Base-by-base conservation (phyloP, 2,113 vertebrate species). In the Pardalotus punctatus region DNA sequence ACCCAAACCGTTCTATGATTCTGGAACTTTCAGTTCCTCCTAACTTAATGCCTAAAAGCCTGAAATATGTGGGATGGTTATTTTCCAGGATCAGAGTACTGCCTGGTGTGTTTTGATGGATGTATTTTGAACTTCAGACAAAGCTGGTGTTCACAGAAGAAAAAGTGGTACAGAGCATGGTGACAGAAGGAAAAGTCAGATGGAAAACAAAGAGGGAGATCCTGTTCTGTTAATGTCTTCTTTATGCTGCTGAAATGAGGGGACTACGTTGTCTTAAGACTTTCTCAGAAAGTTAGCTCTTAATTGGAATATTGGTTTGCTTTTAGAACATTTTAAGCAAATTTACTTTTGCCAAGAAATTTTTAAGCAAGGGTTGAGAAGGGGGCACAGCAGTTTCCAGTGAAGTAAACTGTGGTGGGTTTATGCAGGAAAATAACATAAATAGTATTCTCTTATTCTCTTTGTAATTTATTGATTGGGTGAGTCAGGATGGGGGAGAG, bases 1-100 rank as follows among this genome's bases (percentile, higher is more conserved):
- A 10, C 12, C 45, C 22, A 56, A 62, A 28, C 35, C 1, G 0
- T 48, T 33, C 11, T 24, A 1, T 58, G 36, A 18, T 45, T 53
- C 16, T 74, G 21, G 54, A 78, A 15, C 19, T 84, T 21, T 58
- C 13, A 12, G 20, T 67, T 67, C 7, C n/a, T 90, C 36, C 51
- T 27, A 42, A 33, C 23, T 18, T 58, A 62, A 9, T 54, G 19
- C 12, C 21, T 83, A 8, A 50, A 83, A 80, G 29, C 29, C 38
- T 70, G 33, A 82, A 77, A n/a, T 29, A 47, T 4, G 9, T 50
- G 40, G 11, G 36, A 18, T 57, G 14, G 16, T 60, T 23, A 12
- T 91, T 93, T 27, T 81, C 19, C 14, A 57, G 25, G 74, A 35
- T 50, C 5, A 61, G 28, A 31, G 12, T 40, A 14, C 71, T 80